phyloP scores from a whole-genome alignment of 2,797 vertebrate genomes.

The Hafferia zeledoni region DNA sequence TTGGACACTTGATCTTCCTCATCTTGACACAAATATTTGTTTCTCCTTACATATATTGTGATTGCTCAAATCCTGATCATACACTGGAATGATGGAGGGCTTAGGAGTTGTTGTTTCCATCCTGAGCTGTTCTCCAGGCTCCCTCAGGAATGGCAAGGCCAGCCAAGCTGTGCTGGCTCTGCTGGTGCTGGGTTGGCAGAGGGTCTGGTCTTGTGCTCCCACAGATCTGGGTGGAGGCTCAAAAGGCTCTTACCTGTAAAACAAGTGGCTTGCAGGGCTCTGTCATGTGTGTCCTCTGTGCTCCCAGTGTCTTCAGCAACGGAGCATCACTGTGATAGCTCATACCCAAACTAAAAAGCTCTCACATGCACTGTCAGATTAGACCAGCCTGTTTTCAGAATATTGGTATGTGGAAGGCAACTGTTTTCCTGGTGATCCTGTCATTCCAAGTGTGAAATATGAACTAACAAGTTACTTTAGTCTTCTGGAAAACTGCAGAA shows the following conservation, averaged over 20 bases:
- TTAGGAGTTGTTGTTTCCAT: not conserved
- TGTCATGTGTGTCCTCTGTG: not conserved
- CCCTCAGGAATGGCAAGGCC: not conserved
- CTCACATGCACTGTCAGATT: not conserved
- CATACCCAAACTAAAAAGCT: not conserved
- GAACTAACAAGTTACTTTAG: not conserved
- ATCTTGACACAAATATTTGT: not conserved
- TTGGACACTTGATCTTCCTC: not conserved
- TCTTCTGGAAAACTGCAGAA: not conserved
- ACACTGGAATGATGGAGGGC: not conserved
- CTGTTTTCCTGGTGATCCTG: not conserved
- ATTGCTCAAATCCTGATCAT: not conserved
- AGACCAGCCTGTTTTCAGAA: not conserved
- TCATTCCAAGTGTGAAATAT: not conserved
- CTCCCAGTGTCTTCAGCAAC: not conserved
- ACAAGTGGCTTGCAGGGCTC: not conserved
- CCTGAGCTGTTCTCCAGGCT: not conserved
- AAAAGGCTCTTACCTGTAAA: not conserved
- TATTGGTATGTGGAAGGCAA: no score
- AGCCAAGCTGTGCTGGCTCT: not conserved
- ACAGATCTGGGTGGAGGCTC: not conserved
- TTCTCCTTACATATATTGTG: accelerated
- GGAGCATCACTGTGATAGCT: not conserved
- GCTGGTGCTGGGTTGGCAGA: not conserved
- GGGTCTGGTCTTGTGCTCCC: not conserved